Evolutionary conservation across 2,113 vertebrate genomes (phyloP), one percentile per base, ranked within the genome.

Genomic region (Embiotoca jacksoni): DNA sequence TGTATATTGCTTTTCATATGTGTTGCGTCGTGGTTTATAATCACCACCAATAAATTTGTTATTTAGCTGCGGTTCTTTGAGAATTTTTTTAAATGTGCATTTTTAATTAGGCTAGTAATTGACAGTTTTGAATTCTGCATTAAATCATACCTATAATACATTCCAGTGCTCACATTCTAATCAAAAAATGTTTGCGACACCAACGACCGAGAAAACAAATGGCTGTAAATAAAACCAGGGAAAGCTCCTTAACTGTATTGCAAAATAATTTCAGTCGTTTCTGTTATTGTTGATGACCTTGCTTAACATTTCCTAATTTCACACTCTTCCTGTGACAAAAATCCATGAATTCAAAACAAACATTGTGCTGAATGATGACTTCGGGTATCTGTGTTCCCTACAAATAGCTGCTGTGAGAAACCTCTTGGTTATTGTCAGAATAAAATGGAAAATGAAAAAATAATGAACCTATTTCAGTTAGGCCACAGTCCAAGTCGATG

Each of bases 341-440:
- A 55, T n/a, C 0, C 2, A 57, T 13, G 6, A 3, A 55, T 61
- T 15, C 3, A 57, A 50, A 71, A 7, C 5, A 47, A 35, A 41
- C 14, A 32, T 57, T 65, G 9, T 52, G 15, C 64, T 41, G 50
- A 37, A 52, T 39, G 31, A 32, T 56, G 3, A 74, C n/a, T 47
- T 69, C 6, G 65, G 37, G 1, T 15, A 49, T 59, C 11, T 49
- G 11, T 57, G 32, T 32, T 33, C 30, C 9, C 13, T 36, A 6
- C 10, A 35, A 71, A 62, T 56, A 37, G 49, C 35, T 63, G 46
- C 31, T 31, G n/a, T 16, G 23, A 30, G 39, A 56, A 73, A 79
- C 23, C 41, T 72, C 36, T 69, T 72, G 39, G 9, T 52, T 69
- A 62, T 78, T 82, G 62, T 44, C 55, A 36, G 36, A 75, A 41